A percentile compares a stretch with the other conserved stretches of the same genome.
Conservation (phyloP, 1,140 invertebrate species). For the Branchinecta lindahli region DNA sequence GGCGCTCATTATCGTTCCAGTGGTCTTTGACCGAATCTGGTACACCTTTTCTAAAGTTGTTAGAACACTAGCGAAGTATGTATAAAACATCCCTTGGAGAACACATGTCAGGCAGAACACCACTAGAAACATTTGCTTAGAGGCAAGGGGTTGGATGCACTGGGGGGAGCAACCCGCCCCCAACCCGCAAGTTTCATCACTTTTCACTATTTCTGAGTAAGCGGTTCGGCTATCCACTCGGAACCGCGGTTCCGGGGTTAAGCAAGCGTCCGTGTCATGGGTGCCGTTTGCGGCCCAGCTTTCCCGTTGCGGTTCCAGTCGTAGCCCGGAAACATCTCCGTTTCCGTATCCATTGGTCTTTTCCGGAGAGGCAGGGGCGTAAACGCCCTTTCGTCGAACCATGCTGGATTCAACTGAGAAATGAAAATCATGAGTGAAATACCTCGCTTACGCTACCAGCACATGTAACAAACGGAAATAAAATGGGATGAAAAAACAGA, state of each 20-base stretch:
- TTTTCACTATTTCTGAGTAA: background rate
- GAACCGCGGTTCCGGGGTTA: background rate
- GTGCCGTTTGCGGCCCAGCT: background rate
- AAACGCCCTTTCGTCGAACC: background rate
- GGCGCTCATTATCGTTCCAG: slow-evolving; percentile 78
- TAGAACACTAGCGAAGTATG: slow-evolving; percentile 89
- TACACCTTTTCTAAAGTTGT: slow-evolving; percentile 94
- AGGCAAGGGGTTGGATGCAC: slow-evolving; percentile 60
- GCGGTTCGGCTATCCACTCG: background rate
- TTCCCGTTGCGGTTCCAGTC: background rate
- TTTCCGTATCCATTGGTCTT: background rate
- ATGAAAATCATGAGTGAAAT: too few species aligned
- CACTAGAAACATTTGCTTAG: slow-evolving; percentile 72
- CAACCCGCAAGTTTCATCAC: slow-evolving; percentile 45
- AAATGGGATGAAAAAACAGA: too few species aligned
- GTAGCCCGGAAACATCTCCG: background rate
- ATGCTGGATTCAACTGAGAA: background rate
- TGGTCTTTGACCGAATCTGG: slow-evolving; percentile 85
- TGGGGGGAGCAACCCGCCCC: slow-evolving; percentile 44
- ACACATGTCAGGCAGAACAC: slow-evolving; percentile 49
- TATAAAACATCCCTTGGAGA: slow-evolving; percentile 68
- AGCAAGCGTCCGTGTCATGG: background rate
- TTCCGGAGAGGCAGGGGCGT: background rate
- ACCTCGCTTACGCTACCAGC: too few species aligned
- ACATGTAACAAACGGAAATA: too few species aligned